Evolutionary conservation across 2,888 invertebrate genomes (phyloP).

Genomic region (Ectobius pallidus): DNA sequence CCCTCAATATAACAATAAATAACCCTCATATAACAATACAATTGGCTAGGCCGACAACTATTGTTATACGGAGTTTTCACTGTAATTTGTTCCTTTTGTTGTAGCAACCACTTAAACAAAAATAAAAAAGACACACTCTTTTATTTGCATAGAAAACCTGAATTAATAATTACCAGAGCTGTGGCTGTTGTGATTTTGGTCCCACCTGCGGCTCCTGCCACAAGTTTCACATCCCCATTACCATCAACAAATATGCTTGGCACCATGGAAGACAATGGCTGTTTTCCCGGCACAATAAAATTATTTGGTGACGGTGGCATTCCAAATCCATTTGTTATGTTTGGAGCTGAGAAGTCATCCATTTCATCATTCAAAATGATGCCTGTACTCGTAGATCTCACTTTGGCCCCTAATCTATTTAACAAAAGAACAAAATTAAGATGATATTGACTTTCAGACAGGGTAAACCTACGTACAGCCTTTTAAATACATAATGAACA

Average conservation of each 20-base stretch:
- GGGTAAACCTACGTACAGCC: too few species aligned
- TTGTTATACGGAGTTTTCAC: too few species aligned
- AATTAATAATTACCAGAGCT: constrained; percentile 48
- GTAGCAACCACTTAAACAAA: too few species aligned
- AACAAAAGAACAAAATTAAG: too few species aligned
- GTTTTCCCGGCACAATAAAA: constrained; percentile 78
- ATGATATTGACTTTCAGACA: too few species aligned
- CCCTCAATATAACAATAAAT: too few species aligned
- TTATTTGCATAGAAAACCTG: too few species aligned
- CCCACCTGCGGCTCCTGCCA: constrained; percentile 61
- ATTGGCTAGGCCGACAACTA: too few species aligned
- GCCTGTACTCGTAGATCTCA: constrained; percentile 76
- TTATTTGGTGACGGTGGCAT: constrained; percentile 82
- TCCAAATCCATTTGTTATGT: constrained; percentile 75
- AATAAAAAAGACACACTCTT: too few species aligned
- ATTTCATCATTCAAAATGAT: constrained; percentile 87
- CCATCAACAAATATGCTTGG: constrained; percentile 76
- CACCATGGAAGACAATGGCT: constrained; percentile 90
- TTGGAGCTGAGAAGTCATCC: constrained; percentile 84
- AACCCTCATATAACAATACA: too few species aligned
- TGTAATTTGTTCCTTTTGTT: too few species aligned
- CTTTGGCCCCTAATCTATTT: constrained; percentile 81
- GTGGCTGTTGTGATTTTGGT: constrained; percentile 61
- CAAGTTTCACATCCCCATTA: constrained; percentile 59
- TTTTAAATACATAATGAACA: too few species aligned